A percentile compares a stretch with the other conserved stretches of the same genome.
Conservation (phyloP, 2,113 vertebrate species). For the Phylloscopus whistleri region DNA sequence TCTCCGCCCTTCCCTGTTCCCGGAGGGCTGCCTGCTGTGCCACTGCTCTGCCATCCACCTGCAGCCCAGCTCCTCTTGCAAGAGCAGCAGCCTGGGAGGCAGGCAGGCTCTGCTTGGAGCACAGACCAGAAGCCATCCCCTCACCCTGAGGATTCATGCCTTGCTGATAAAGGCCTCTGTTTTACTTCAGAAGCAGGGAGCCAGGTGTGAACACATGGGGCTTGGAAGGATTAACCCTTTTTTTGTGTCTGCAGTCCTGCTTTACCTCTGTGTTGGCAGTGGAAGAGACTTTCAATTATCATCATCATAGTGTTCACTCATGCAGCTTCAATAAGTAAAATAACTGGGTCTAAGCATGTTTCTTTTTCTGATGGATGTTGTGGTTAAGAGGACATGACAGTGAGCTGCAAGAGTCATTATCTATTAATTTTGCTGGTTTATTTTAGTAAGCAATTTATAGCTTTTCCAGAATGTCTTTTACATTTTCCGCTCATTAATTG, state of each 20-base stretch:
- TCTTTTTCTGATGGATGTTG: constrained; percentile 25
- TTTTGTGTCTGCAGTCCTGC: neutral
- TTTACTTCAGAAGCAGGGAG: neutral
- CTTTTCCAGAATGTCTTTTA: constrained; percentile 51
- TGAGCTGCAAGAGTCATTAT: constrained; percentile 40
- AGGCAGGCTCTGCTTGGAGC: neutral
- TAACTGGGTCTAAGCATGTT: neutral
- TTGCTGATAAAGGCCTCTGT: neutral
- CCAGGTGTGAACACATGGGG: neutral
- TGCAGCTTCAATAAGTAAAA: neutral
- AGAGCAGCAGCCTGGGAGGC: neutral
- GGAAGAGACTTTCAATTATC: neutral
- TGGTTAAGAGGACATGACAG: constrained; percentile 56
- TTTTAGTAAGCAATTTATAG: constrained; percentile 62
- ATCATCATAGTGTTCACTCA: neutral
- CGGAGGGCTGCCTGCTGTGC: rapidly evolving
- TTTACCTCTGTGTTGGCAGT: neutral
- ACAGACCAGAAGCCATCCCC: neutral
- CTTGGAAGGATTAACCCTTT: neutral
- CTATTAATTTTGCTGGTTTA: constrained; percentile 54
- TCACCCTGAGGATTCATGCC: neutral
- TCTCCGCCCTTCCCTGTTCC: neutral
- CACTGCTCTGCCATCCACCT: neutral
- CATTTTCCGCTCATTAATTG: constrained; percentile 53
- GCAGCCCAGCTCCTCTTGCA: neutral